Percentiles rank a stretch among this genome's conserved stretches.
These are phyloP conservation scores for Nymphalis io DNA, from an alignment of 1,140 invertebrate genomes.

Conservation along the genomic window DNA sequence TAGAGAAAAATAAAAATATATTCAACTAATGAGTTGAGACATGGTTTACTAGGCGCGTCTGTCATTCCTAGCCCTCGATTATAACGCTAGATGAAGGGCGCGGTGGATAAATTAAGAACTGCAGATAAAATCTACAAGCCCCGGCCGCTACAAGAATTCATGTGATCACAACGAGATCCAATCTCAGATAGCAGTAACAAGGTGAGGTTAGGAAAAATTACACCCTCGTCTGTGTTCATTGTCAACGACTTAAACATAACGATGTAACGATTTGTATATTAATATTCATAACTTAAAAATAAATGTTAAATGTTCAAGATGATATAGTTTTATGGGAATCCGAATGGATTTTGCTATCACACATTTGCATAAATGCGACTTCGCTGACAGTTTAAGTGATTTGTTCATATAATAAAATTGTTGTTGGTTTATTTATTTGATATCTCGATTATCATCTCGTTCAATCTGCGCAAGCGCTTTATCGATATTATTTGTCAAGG, in stretches of 20 bases:
- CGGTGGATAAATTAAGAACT: slow-evolving; percentile 75
- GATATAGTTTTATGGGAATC: slow-evolving; percentile 36
- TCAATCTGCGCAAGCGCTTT: too few species aligned
- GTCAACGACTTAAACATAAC: slow-evolving; percentile 40
- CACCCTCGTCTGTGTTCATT: slow-evolving; percentile 51
- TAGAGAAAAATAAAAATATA: neutral
- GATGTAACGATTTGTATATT: slow-evolving; percentile 10
- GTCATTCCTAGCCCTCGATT: slow-evolving; percentile 44
- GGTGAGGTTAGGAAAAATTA: slow-evolving; percentile 72
- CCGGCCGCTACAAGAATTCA: slow-evolving; percentile 69
- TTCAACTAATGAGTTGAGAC: slow-evolving; percentile 15
- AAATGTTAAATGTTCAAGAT: neutral
- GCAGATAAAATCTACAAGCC: slow-evolving; percentile 74
- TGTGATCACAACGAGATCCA: slow-evolving; percentile 70
- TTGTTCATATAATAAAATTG: slow-evolving; percentile 24
- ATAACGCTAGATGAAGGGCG: slow-evolving; percentile 60
- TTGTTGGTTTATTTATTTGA: neutral
- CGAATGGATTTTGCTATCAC: slow-evolving; percentile 30
- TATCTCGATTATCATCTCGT: too few species aligned
- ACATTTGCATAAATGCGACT: slow-evolving; percentile 31
- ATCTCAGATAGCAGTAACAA: slow-evolving; percentile 62
- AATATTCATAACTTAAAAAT: slow-evolving; percentile 24
- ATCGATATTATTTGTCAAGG: too few species aligned
- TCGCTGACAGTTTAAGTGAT: slow-evolving; percentile 13
- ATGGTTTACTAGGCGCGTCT: slow-evolving; percentile 16